Percentiles rank a stretch among this genome's conserved stretches.
Conservation (phyloP, 2,888 invertebrate species). For the Helleia helle region DNA sequence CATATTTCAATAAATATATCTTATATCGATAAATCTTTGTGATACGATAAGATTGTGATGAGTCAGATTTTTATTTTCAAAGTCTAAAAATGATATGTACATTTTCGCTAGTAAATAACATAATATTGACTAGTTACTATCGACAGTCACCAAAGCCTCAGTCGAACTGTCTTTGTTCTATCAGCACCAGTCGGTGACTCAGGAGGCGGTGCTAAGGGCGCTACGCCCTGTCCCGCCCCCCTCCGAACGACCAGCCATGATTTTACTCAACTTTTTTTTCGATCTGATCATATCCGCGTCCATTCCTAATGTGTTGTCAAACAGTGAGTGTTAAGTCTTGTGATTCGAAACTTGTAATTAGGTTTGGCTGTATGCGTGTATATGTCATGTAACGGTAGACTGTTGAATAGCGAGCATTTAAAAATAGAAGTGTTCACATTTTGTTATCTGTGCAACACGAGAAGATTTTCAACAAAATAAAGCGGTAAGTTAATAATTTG, state of each 20-base stretch:
- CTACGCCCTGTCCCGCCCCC: slow-evolving; percentile 53
- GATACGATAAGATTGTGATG: no score
- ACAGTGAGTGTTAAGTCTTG: slow-evolving; percentile 41
- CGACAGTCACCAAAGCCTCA: background rate
- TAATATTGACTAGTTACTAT: background rate
- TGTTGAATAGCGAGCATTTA: background rate
- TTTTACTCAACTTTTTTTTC: slow-evolving; percentile 65
- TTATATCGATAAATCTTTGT: no score
- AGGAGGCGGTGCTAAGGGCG: slow-evolving; percentile 67
- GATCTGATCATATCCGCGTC: slow-evolving; percentile 50
- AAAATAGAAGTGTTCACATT: background rate
- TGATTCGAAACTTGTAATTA: background rate
- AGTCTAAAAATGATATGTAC: no score
- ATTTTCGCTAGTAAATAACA: no score
- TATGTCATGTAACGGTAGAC: background rate
- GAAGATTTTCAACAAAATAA: no score
- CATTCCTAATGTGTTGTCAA: slow-evolving; percentile 59
- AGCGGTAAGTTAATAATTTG: no score
- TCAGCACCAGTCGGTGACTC: slow-evolving; percentile 32
- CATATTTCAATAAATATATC: no score
- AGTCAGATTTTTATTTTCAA: no score
- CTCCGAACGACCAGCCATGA: slow-evolving; percentile 62
- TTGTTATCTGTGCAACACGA: background rate
- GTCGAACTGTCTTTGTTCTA: background rate
- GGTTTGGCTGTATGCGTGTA: background rate